Base-by-base conservation (phyloP, 2,888 invertebrate genomes). In the Tetropium fuscum region DNA sequence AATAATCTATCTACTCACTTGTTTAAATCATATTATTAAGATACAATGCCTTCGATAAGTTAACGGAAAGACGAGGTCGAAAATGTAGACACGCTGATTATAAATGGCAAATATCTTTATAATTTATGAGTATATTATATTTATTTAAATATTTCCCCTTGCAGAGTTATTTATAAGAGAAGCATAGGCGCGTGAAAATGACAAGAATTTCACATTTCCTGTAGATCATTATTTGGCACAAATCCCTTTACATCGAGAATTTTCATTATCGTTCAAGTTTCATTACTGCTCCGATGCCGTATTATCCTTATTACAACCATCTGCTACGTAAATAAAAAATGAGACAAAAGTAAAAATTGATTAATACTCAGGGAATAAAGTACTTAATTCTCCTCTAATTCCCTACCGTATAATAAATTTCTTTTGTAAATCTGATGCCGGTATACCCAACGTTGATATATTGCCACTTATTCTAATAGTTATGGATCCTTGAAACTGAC, bases 341-440 rank as follows among this genome's bases (percentile, higher is more conserved):
- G 19, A 47, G 18, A 34, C 32, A 34, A 34, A 34, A 32, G 47
- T 11, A 34, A 47, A 47, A 47, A 32, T 47, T 32, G 34, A 32
- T 34, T 32, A 47, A 11, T 47, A 30, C 19, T 16, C 18, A 3
- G 32, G 47, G 47, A 34, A 47, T 47, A 47, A 34, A 34, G 19
- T 32, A 34, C 19, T 27, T 45, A 45, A 6, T 47, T 34, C 13
- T 20, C 32, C 10, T n/a, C n/a, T 8, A 18, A 32, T 47, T 32
- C 47, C 18, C 41, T 1, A 3, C 11, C 13, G 41, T 11, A 13
- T 22, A 11, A 11, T 41, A 22, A 41, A 41, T 41, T 15, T 15
- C 13, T 13, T 11, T n/a, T 15, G 15, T 34, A 34, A 41, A 41
- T 41, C 20, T 41, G 13, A 22, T 41, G 15, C 8, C 22, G 13